phyloP scores from a whole-genome alignment of 2,113 vertebrate species.

The Lipophrys pholis region DNA sequence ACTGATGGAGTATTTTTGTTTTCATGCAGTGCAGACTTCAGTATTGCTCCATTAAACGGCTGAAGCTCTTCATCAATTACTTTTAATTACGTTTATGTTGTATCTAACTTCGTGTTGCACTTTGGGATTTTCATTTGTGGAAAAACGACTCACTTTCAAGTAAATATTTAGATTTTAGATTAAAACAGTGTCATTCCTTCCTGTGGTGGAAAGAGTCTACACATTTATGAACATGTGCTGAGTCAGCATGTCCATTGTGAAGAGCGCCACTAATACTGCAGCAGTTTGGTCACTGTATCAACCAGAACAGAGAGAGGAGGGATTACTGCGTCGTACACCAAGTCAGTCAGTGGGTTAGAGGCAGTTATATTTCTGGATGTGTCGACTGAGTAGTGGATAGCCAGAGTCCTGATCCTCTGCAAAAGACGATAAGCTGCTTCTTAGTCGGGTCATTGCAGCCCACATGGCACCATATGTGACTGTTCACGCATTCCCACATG shows the following conservation, averaged over 20 bases:
- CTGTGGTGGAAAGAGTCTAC: background rate
- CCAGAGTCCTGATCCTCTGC: constrained; percentile 62
- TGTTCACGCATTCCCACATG: constrained; percentile 62
- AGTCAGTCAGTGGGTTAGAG: background rate
- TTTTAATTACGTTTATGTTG: too few relatives aligned
- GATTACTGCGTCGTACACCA: background rate
- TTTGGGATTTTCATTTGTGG: too few relatives aligned
- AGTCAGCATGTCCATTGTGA: background rate
- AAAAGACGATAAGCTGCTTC: constrained; percentile 78
- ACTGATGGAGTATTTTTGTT: too few relatives aligned
- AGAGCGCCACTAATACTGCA: too few relatives aligned
- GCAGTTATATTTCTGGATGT: background rate
- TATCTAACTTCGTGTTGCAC: too few relatives aligned
- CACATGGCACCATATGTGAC: constrained; percentile 69
- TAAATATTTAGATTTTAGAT: too few relatives aligned
- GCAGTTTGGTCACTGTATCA: too few relatives aligned
- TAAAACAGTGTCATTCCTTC: background rate
- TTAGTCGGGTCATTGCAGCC: constrained; percentile 64
- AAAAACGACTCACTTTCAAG: too few relatives aligned
- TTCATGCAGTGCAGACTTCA: too few relatives aligned
- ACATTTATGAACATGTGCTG: background rate
- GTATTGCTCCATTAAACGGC: too few relatives aligned
- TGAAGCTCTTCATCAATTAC: too few relatives aligned
- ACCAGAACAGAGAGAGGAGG: too few relatives aligned
- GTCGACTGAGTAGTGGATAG: constrained; percentile 30